Percentiles rank a stretch among this genome's conserved stretches.
Conservation (phyloP, 2,113 vertebrate species). For the Galbula dea region DNA sequence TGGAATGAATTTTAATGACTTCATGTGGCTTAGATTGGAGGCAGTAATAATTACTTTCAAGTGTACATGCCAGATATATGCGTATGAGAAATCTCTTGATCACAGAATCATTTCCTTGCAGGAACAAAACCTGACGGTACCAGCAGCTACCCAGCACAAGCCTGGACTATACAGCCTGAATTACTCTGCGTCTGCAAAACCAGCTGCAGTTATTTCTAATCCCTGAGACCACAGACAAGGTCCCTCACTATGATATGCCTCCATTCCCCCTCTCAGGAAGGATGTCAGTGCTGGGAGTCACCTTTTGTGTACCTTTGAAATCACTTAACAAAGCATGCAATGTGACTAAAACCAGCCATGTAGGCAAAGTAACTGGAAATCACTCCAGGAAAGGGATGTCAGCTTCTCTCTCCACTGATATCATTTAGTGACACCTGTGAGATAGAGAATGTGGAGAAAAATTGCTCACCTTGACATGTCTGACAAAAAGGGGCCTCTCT, state of each 20-base stretch:
- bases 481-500: not conserved
- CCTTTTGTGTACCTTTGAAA: not conserved
- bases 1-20: constrained; percentile 49
- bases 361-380: not conserved
- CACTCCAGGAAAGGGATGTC: not conserved
- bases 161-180: not conserved
- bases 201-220: not conserved
- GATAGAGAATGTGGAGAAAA: not conserved
- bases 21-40: not conserved
- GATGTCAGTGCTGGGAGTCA: not conserved
- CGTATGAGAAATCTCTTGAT: constrained; percentile 1
- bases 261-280: not conserved
- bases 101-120: constrained; percentile 8
- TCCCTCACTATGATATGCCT: fast-evolving
- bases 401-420: not conserved
- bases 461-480: not conserved
- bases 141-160: not conserved
- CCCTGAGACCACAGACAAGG: not conserved
- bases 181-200: not conserved
- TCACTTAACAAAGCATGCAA: not conserved
- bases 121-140: not conserved
- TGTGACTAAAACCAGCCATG: not conserved
- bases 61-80: not conserved
- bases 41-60: constrained; percentile 20
- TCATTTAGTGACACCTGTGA: not conserved